Evolutionary conservation across 2,888 invertebrate genomes (phyloP).

Genomic region (Pseudococcus longispinus): DNA sequence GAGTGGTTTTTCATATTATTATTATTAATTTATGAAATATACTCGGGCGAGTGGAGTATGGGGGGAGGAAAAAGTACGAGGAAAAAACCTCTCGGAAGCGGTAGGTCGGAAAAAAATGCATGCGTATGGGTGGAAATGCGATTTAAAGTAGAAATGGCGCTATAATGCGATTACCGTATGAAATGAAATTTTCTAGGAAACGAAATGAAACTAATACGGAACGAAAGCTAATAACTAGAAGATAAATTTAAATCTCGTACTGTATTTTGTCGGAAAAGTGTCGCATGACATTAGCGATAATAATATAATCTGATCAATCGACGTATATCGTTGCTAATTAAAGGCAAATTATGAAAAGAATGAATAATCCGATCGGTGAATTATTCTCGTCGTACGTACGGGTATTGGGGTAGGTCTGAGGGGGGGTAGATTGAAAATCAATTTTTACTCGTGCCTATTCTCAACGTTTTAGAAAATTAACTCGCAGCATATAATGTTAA

Average conservation of each 20-base stretch:
- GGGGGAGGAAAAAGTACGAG: background rate
- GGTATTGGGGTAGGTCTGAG: background rate
- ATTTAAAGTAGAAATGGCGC: constrained; percentile 28
- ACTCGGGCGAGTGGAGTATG: background rate
- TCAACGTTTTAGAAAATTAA: background rate
- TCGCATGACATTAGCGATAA: constrained; percentile 36
- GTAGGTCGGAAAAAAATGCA: constrained; percentile 21
- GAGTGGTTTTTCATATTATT: background rate
- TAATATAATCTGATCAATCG: constrained; percentile 35
- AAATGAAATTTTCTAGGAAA: constrained; percentile 39
- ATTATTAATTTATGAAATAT: constrained; percentile 4
- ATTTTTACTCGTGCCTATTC: constrained; percentile 1
- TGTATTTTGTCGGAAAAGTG: background rate
- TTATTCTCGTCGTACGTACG: background rate
- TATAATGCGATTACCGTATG: constrained; percentile 37
- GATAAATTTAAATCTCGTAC: constrained; percentile 43
- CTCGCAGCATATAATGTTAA: background rate
- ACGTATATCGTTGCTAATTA: constrained; percentile 17
- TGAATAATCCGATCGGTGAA: background rate
- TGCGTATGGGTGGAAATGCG: background rate
- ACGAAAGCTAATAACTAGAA: constrained; percentile 22
- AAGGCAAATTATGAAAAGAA: constrained; percentile 17
- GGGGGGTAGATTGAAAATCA: background rate
- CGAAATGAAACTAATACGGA: constrained; percentile 21
- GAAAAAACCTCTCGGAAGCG: background rate